Percentiles rank a stretch among this genome's conserved stretches.
Evolutionary conservation across 2,113 vertebrate species (phyloP).

Genomic region (Diadophis punctatus): DNA sequence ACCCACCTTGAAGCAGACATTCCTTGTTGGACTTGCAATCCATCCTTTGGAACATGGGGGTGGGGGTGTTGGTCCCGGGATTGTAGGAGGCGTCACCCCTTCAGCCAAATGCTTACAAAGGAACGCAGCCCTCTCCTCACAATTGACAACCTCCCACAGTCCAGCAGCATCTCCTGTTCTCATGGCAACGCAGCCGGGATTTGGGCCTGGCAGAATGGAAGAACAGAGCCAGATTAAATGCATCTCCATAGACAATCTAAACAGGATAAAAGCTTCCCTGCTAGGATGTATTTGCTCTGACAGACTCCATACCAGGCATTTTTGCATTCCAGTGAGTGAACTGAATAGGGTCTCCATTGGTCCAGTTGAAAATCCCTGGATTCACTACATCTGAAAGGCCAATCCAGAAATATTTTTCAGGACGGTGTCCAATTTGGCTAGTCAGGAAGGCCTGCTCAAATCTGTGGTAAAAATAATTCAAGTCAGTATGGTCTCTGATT

Average conservation of each 20-base stretch:
- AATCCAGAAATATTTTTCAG: constrained; percentile 91
- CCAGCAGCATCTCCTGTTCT: constrained; percentile 84
- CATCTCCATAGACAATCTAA: background rate
- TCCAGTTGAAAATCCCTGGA: constrained; percentile 76
- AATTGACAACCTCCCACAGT: constrained; percentile 87
- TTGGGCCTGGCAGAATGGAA: constrained; percentile 69
- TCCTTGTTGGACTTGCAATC: constrained; percentile 57
- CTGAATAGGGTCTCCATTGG: constrained; percentile 60
- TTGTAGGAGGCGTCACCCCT: constrained; percentile 73
- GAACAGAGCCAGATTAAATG: background rate
- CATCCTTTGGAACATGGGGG: constrained; percentile 75
- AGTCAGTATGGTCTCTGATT: background rate
- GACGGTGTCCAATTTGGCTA: constrained; percentile 83
- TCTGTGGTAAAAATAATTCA: constrained; percentile 59
- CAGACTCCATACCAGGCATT: constrained; percentile 81
- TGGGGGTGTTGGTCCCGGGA: constrained; percentile 65
- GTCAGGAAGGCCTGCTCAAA: constrained; percentile 93
- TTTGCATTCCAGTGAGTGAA: constrained; percentile 89
- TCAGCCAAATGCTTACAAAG: constrained; percentile 87
- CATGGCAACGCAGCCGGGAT: constrained; percentile 86
- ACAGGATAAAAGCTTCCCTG: background rate
- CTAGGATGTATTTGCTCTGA: background rate
- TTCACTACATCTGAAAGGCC: constrained; percentile 79
- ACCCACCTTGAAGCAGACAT: constrained; percentile 80
- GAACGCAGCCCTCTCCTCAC: constrained; percentile 80